phyloP scores from a whole-genome alignment of 2,888 invertebrate species.

The Dione juno region DNA sequence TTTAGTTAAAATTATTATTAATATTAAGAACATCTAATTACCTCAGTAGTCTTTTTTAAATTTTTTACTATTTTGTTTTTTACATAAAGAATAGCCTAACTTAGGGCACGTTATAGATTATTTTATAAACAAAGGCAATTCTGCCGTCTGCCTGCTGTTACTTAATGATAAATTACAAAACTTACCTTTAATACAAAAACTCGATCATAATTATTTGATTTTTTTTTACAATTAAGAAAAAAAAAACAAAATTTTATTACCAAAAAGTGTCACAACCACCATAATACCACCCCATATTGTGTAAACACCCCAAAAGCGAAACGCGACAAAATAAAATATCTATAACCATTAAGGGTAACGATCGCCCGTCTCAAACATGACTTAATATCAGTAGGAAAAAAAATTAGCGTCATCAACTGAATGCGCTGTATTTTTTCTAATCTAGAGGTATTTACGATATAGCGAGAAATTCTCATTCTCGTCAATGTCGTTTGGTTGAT shows the following conservation, averaged over 20 bases:
- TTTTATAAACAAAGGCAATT: no score
- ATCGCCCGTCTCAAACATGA: constrained; percentile 82
- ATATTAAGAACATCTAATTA: background rate
- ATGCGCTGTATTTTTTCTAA: constrained; percentile 55
- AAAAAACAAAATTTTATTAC: no score
- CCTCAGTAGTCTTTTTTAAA: background rate
- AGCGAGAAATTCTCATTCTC: constrained; percentile 44
- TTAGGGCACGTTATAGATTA: no score
- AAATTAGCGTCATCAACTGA: constrained; percentile 78
- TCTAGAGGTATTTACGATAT: constrained; percentile 55
- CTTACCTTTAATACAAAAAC: no score
- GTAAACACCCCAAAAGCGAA: constrained; percentile 76
- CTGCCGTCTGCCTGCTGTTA: no score
- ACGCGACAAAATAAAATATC: constrained; percentile 83
- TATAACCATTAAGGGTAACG: constrained; percentile 84
- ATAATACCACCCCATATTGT: constrained; percentile 65
- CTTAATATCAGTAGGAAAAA: constrained; percentile 83
- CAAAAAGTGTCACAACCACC: constrained; percentile 26
- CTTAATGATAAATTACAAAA: no score
- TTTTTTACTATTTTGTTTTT: no score
- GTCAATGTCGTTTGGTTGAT: constrained; percentile 46
- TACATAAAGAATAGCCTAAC: no score
- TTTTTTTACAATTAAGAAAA: no score
- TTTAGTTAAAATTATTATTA: background rate
- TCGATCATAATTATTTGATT: no score